Base-by-base conservation (phyloP, 1,140 invertebrate genomes). In the Matsumurasca onukii region DNA sequence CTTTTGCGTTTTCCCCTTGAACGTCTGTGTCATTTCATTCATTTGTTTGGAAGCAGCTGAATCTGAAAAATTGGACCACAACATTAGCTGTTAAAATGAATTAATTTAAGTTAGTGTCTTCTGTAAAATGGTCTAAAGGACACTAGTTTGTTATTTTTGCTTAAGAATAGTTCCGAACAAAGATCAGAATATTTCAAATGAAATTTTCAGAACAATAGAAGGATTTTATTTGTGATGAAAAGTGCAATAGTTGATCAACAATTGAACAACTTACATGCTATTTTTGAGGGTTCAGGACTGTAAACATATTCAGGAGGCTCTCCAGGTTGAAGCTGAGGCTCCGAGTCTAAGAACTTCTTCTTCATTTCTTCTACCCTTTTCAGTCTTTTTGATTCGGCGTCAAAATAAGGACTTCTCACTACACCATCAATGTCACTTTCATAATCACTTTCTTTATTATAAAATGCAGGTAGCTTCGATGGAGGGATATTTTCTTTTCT, bases 401-500 rank as follows among this genome's bases (percentile, higher is more conserved):
- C 73, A 22, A 75, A 69, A 22, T 75, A 68, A 84, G 34, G 86
- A 82, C 0, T 80, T 81, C 59, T 86, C 85, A 59, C 80, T 82
- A 65, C 34, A 63, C 61, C 34, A 20, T 89, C 88, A 1, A 84
- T 78, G 70, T 90, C 88, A 77, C 86, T 89, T 70, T 90, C 88
- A 71, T 90, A 90, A 70, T 90, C 89, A 48, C 86, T 89, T 71
- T 90, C 88, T 0, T 67, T 89, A 86, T 5, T 86, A 88, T 13
- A 84, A 84, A 24, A 89, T 75, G 74, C 90, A 90, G 75, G 89
- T 90, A 0, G 17, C 34, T 80, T 88, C 1, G 88, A 57, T 27
- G 57, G 57, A 45, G 31, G 68, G 61, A 62, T 29, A 25, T 59
- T 59, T 27, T 59, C 55, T 59, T 59, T 59, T 27, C 55, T 25